Base-by-base conservation (phyloP, 2,797 vertebrate species). In the Sebastes paucispinis region DNA sequence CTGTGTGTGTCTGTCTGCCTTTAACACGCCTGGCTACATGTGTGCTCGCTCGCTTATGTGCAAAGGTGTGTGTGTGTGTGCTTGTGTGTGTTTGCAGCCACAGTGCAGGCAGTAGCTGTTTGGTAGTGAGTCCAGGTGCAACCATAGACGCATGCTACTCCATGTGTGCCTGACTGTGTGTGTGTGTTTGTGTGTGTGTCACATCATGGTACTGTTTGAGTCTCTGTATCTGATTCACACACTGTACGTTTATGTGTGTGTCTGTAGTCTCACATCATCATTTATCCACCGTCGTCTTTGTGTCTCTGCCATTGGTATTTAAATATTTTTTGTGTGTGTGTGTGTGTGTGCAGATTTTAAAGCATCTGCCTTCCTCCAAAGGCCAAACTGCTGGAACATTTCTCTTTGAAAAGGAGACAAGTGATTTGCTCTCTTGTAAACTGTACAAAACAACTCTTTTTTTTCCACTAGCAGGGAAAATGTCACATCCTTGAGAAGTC, bases 321-420 rank as follows among this genome's bases (percentile, higher is more conserved):
- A 69, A 71, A 52, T 47, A 2, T 6, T 39, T 14, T 39, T 0
- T 39, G 36, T 39, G 34, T 36, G 34, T 34, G 36, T 34, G 32
- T 32, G 14, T 63, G 16, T 32, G 9, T 67, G 18, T 24, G 9
- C 20, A 20, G 13, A 39, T 80, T 75, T 69, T 54, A 47, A 63
- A 68, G 68, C 50, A 73, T 75, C 43, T 77, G 20, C 62, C 43
- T 70, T 16, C 50, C 27, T 85, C 65, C 20, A 86, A 87, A 86
- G 83, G 80, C 85, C 73, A 79, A 20, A 62, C 62, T 66, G 22
- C 36, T 60, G 31, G 13, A 81, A 36, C 66, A 60, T 80, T 81
- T 77, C n/a, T 69, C 75, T 80, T 80, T 78, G 73, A 85, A 87
- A 89, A 63, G 29, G 54, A 89, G 67, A 76, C 72, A 82, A 78